Evolutionary conservation across 2,797 vertebrate genomes (phyloP).

Genomic region (Helicolenus hilgendorfi): DNA sequence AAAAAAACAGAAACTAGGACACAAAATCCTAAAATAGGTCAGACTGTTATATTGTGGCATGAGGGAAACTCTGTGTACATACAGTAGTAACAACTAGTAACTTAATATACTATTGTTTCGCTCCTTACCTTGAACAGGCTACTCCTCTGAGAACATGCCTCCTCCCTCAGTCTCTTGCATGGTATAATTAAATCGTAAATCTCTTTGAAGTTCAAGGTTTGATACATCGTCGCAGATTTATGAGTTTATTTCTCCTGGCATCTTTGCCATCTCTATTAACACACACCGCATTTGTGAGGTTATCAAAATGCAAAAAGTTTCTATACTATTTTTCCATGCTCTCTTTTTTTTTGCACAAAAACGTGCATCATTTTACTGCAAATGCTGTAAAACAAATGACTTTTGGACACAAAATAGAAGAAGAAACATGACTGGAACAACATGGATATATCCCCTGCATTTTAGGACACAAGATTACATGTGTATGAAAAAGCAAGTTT

Average conservation of each 20-base stretch:
- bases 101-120: constrained; percentile 53
- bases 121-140: constrained; percentile 54
- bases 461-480: constrained; percentile 25
- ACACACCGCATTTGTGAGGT: constrained; percentile 22
- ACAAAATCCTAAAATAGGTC: constrained; percentile 77
- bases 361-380: constrained; percentile 16
- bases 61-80: constrained; percentile 38
- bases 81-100: constrained; percentile 52
- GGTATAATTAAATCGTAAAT: constrained; percentile 73
- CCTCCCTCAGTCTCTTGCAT: constrained; percentile 48
- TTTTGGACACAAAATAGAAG: constrained; percentile 13
- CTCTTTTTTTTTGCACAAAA: background rate
- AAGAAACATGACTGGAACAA: constrained; percentile 6
- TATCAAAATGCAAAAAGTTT: constrained; percentile 24
- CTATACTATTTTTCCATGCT: background rate
- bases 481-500: constrained; percentile 23
- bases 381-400: constrained; percentile 54
- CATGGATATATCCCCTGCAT: background rate
- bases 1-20: constrained; percentile 67
- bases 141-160: constrained; percentile 58
- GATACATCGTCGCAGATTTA: constrained; percentile 61
- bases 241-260: constrained; percentile 63
- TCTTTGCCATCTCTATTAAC: constrained; percentile 50
- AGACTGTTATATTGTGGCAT: constrained; percentile 44
- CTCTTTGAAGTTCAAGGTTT: constrained; percentile 78